These are phyloP conservation scores for Champsocephalus esox DNA, from an alignment of 2,797 vertebrate genomes.

Conservation along the genomic window DNA sequence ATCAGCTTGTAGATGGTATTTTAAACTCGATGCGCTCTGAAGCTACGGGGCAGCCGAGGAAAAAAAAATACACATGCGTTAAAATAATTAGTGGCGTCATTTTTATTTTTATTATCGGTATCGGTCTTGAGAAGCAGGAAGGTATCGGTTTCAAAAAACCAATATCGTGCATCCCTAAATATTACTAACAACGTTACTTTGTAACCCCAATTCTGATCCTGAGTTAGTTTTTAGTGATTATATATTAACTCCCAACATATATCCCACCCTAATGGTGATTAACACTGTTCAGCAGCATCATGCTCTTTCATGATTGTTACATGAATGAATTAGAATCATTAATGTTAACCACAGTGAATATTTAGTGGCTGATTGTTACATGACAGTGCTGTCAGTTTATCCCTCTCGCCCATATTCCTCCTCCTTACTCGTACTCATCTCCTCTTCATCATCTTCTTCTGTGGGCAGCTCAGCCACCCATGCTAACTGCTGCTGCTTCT, in stretches of 20 bases:
- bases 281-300: background rate
- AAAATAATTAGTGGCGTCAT: too few relatives aligned
- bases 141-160: too few relatives aligned
- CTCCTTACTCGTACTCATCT: constrained; percentile 32
- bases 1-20: too few relatives aligned
- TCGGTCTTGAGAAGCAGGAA: too few relatives aligned
- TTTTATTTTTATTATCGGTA: too few relatives aligned
- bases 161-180: too few relatives aligned
- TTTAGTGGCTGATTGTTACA: constrained; percentile 50
- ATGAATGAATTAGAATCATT: constrained; percentile 37
- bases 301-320: constrained; percentile 25
- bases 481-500: constrained; percentile 72
- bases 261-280: background rate
- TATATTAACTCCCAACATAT: background rate
- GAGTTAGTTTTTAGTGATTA: background rate
- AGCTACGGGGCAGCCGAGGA: too few relatives aligned
- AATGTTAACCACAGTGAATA: constrained; percentile 39
- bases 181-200: too few relatives aligned
- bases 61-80: too few relatives aligned
- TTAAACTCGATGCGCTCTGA: too few relatives aligned
- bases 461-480: constrained; percentile 73
- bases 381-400: constrained; percentile 59
- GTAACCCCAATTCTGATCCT: background rate
- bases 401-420: constrained; percentile 44
- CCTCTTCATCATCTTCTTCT: constrained; percentile 56